phyloP scores from a whole-genome alignment of 2,797 vertebrate species.

The Silurus aristotelis region DNA sequence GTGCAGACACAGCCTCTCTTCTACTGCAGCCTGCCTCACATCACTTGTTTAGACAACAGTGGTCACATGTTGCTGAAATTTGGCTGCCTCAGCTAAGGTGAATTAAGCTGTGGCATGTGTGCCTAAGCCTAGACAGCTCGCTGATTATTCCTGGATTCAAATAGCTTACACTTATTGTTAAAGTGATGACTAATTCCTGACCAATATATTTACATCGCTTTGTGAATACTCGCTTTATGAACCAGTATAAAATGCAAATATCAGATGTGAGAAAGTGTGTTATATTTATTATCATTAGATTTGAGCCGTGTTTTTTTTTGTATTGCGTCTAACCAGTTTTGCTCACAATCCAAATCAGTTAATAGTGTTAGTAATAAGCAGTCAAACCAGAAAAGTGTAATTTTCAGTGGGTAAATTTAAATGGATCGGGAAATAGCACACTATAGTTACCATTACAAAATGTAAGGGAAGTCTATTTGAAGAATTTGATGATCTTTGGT shows the following conservation, averaged over 20 bases:
- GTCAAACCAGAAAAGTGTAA: neutral
- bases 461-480: neutral
- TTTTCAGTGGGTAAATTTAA: neutral
- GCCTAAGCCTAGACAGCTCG: constrained; percentile 71
- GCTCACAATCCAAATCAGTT: neutral
- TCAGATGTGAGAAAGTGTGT: neutral
- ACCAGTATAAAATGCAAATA: neutral
- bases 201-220: neutral
- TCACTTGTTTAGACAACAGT: constrained; percentile 82
- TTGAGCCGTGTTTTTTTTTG: no score
- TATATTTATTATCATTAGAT: no score
- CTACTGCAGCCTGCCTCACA: constrained; percentile 66
- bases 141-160: constrained; percentile 76
- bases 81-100: constrained; percentile 73
- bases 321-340: neutral
- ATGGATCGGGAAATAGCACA: neutral
- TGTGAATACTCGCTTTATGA: neutral
- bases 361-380: neutral
- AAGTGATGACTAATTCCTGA: neutral
- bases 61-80: constrained; percentile 81
- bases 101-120: constrained; percentile 79
- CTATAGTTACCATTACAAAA: neutral
- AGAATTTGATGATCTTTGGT: neutral
- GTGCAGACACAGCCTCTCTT: constrained; percentile 75
- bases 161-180: constrained; percentile 70